Evolutionary conservation across 2,797 vertebrate species (phyloP), one percentile per base, ranked within the genome.

Genomic region (Sebastiscus tertius): DNA sequence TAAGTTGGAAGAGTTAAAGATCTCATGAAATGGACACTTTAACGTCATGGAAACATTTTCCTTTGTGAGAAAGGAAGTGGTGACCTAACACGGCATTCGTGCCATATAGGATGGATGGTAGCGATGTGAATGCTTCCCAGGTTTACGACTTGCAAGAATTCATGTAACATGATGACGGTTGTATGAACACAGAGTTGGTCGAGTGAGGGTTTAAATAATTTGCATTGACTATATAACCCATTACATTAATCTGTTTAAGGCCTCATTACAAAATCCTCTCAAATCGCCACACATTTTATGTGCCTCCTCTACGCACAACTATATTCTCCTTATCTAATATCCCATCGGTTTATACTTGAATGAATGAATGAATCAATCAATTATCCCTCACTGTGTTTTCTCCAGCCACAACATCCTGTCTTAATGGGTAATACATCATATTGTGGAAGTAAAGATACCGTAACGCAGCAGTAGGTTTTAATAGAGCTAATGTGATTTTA

Each of bases 351-450:
- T 74, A 33, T 34, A 75, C n/a, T 69, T 81, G 5, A 59, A n/a
- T 64, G 27, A 49, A 27, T 54, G 18, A 55, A 60, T 54, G 1
- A 80, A 75, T 52, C 0, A 68, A 72, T 72, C 12, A 77, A 54
- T 78, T 5, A 60, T 66, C 54, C 10, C 31, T 67, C 59, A 54
- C 9, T 67, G 22, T 31, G 26, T 52, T 62, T 8, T 27, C 34
- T 64, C 33, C 10, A 46, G 22, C 33, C 22, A 72, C 58, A 81
- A 70, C 66, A 8, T 72, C 77, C 27, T 73, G 54, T 65, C 61
- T 82, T 10, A 42, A 22, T 61, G 9, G 42, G 7, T n/a, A 26
- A 56, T 52, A 42, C 5, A 52, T 42, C 27, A 77, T 55, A 66
- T 3, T 36, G 20, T n/a, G n/a, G 27, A 73, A 62, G 5, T 39